Conservation (phyloP, 2,888 invertebrate genomes). For the Peribatodes rhomboidaria region DNA sequence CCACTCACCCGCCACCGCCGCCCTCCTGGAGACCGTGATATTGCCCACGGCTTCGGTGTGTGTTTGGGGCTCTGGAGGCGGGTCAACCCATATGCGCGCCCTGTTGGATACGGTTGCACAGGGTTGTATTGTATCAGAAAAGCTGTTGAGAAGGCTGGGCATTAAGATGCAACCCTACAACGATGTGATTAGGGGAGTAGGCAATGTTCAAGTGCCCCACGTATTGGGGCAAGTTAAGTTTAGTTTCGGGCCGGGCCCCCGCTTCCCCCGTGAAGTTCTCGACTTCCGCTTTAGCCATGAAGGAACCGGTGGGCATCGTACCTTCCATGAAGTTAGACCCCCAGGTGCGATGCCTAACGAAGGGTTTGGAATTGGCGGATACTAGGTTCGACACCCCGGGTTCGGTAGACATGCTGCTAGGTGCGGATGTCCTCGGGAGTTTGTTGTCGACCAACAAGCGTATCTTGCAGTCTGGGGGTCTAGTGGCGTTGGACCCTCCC, state of each 20-base stretch:
- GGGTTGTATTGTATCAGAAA: no score
- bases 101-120: no score
- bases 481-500: neutral
- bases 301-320: neutral
- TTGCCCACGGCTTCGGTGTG: no score
- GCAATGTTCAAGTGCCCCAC: conserved; percentile 1
- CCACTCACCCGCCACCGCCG: no score
- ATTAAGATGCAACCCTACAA: neutral
- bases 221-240: neutral
- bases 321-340: neutral
- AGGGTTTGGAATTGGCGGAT: neutral
- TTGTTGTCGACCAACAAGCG: neutral
- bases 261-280: neutral
- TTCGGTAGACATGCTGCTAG: conserved; percentile 1
- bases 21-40: no score
- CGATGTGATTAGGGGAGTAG: neutral
- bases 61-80: no score
- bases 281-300: neutral
- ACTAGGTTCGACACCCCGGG: neutral
- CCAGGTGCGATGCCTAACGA: neutral
- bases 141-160: neutral
- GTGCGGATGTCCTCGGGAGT: conserved; percentile 1
- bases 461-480: neutral
- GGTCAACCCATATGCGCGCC: no score
- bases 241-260: neutral